Percentiles rank a stretch among this genome's conserved stretches.
phyloP scores from a whole-genome alignment of 92 coral and sea anemone genomes.

The Micromussa lordhowensis region DNA sequence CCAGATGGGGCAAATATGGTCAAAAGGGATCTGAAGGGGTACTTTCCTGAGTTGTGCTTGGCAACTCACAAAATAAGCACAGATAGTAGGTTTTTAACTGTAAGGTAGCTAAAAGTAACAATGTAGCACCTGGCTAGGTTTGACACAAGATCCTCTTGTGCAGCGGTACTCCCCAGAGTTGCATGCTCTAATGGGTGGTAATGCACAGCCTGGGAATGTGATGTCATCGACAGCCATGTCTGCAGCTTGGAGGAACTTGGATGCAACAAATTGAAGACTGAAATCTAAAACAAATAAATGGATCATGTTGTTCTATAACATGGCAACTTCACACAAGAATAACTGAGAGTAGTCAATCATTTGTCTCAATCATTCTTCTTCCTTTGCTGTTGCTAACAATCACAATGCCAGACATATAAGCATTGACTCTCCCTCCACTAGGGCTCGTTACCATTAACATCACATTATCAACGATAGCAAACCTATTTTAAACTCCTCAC shows the following conservation, averaged over 20 bases:
- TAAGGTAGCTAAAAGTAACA: neutral
- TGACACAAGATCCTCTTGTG: conserved; percentile 93
- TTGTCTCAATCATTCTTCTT: no score
- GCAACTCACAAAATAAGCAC: neutral
- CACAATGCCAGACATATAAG: no score
- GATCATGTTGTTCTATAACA: neutral
- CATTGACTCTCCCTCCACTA: no score
- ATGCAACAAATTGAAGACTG: conserved; percentile 76
- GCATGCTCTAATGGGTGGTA: conserved; percentile 85
- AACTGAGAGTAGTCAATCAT: neutral
- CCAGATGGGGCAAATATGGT: no score
- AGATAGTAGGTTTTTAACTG: neutral
- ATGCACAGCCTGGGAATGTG: conserved; percentile 85
- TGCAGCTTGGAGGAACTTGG: conserved; percentile 77
- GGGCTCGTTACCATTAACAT: no score
- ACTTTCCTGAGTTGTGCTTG: neutral
- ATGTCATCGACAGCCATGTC: conserved; percentile 99
- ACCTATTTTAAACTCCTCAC: no score
- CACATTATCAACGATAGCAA: no score
- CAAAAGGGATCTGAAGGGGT: neutral
- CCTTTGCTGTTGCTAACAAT: no score
- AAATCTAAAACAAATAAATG: neutral
- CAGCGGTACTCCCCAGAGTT: conserved; percentile 94
- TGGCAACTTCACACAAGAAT: neutral
- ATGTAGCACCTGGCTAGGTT: conserved; percentile 80